Evolutionary conservation across 2,113 vertebrate genomes (phyloP).

Genomic region (Etia nguti): DNA sequence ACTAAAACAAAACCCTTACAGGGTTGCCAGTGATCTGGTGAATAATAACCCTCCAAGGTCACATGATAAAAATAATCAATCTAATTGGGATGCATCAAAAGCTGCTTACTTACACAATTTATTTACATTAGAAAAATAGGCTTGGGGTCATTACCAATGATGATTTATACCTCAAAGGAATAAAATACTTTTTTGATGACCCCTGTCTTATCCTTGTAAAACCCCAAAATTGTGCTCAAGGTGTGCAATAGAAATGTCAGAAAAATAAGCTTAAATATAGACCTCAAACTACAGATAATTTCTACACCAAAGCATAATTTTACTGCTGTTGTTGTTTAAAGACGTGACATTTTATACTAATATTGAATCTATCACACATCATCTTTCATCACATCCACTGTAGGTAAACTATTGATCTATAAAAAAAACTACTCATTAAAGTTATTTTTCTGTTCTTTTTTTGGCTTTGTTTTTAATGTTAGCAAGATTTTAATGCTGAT

Average conservation of each 20-base stretch:
- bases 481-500: neutral
- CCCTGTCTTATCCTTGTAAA: neutral
- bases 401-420: neutral
- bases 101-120: neutral
- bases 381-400: neutral
- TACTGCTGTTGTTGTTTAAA: neutral
- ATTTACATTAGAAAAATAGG: neutral
- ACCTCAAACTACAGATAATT: neutral
- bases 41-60: neutral
- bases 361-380: neutral
- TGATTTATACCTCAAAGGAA: neutral
- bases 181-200: neutral
- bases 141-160: neutral
- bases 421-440: neutral
- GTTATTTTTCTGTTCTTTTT: neutral
- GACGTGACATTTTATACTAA: neutral
- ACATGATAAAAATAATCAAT: neutral
- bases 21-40: neutral
- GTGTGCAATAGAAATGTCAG: neutral
- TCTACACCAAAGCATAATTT: neutral
- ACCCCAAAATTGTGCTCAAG: neutral
- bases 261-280: neutral
- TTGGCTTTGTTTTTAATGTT: neutral
- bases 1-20: neutral
- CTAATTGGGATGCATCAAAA: neutral